Evolutionary conservation across 2,113 vertebrate genomes (phyloP).

Genomic region (Vanacampus margaritifer): DNA sequence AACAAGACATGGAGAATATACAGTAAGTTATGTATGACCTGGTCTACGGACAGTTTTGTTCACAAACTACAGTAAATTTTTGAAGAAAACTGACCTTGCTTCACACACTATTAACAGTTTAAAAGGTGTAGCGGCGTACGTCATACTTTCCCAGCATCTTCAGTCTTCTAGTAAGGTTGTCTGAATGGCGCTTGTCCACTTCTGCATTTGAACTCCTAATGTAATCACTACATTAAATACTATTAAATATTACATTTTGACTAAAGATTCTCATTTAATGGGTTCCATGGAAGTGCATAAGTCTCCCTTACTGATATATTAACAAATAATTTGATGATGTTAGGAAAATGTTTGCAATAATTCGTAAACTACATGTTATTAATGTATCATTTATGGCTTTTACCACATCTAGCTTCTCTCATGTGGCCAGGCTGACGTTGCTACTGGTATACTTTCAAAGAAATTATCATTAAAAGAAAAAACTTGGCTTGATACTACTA

Average conservation of each 20-base stretch:
- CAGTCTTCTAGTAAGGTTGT: no score
- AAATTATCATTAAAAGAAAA: slow-evolving; percentile 3
- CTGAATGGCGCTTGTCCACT: no score
- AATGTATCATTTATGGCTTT: slow-evolving; percentile 21
- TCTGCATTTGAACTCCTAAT: no score
- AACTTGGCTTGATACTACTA: slow-evolving; percentile 10
- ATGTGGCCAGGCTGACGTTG: slow-evolving; percentile 8
- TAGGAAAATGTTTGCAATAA: neutral
- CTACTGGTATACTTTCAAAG: neutral
- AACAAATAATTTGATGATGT: neutral
- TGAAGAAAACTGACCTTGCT: neutral
- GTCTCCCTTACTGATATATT: neutral
- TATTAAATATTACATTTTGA: neutral
- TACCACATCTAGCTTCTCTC: neutral
- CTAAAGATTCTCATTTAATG: neutral
- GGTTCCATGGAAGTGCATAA: neutral
- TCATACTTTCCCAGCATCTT: no score
- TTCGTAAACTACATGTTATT: neutral
- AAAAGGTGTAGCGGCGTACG: no score
- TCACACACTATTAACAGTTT: neutral
- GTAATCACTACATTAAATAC: no score
- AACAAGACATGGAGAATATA: neutral
- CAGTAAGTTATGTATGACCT: neutral
- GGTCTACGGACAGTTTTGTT: neutral
- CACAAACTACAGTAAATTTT: neutral